A percentile compares a stretch with the other conserved stretches of the same genome.
Evolutionary conservation across 1,140 invertebrate species (phyloP).

Genomic region (Nylanderia fulva): DNA sequence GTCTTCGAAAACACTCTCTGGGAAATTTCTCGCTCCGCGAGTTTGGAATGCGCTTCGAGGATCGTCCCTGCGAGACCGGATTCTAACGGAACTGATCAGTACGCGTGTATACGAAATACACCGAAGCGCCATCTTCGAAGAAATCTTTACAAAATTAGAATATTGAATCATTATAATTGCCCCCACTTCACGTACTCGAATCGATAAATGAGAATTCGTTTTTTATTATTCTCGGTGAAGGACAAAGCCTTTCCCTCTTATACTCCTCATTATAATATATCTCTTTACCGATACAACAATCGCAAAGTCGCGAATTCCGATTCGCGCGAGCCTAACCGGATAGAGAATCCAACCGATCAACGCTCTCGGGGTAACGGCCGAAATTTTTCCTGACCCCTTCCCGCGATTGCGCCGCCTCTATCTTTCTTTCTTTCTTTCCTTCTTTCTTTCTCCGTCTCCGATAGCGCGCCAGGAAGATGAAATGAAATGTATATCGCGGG

Average conservation of each 20-base stretch:
- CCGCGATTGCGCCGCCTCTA: background rate
- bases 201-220: background rate
- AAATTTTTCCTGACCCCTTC: constrained; percentile 46
- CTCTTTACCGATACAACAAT: constrained; percentile 33
- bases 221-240: background rate
- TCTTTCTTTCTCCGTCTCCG: constrained; percentile 28
- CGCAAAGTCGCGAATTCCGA: constrained; percentile 42
- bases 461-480: constrained; percentile 61
- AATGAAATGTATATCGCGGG: constrained; percentile 75
- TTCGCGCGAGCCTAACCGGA: constrained; percentile 26
- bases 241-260: background rate
- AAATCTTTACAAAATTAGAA: background rate
- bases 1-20: constrained; percentile 26
- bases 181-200: background rate
- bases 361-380: constrained; percentile 26
- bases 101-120: background rate
- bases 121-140: background rate
- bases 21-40: constrained; percentile 31
- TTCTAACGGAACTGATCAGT: background rate
- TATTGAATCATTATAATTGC: background rate
- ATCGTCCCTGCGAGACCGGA: constrained; percentile 20
- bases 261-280: constrained; percentile 22
- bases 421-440: background rate
- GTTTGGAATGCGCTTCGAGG: constrained; percentile 17
- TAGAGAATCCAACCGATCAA: constrained; percentile 21